Conservation (phyloP, 2,113 vertebrate genomes). For the Phyllopteryx taeniolatus region DNA sequence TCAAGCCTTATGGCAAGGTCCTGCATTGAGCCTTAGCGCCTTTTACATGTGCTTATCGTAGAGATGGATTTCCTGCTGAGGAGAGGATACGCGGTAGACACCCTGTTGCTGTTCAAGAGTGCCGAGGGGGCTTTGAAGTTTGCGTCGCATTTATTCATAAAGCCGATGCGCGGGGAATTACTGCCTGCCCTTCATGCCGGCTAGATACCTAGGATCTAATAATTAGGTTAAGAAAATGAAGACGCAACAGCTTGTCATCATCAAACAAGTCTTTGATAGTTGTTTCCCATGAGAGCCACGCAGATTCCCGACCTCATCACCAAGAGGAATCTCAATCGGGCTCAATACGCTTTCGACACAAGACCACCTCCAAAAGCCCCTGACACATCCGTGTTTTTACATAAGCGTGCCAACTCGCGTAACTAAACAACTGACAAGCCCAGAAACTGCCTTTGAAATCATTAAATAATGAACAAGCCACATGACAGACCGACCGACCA, state of each 20-base stretch:
- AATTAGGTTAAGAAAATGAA: background rate
- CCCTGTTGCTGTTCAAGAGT: background rate
- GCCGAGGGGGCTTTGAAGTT: background rate
- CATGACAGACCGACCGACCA: background rate
- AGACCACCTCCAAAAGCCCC: too few relatives aligned
- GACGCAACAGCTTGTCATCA: constrained; percentile 1
- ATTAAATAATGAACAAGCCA: too few relatives aligned
- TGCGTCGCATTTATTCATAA: background rate
- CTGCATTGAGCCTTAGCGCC: background rate
- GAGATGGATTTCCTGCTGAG: background rate
- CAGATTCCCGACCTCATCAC: background rate
- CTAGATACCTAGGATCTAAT: background rate
- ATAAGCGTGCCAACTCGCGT: too few relatives aligned
- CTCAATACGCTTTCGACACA: background rate
- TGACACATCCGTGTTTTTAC: too few relatives aligned
- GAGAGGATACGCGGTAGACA: background rate
- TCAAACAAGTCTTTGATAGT: background rate
- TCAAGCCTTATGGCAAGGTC: background rate
- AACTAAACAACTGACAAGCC: too few relatives aligned
- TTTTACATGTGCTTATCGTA: background rate
- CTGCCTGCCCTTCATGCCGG: background rate
- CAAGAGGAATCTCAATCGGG: background rate
- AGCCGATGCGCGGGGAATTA: background rate
- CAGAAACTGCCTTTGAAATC: background rate
- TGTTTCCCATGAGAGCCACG: background rate